Conservation (phyloP, 1,140 invertebrate genomes). For the Globodera rostochiensis region DNA sequence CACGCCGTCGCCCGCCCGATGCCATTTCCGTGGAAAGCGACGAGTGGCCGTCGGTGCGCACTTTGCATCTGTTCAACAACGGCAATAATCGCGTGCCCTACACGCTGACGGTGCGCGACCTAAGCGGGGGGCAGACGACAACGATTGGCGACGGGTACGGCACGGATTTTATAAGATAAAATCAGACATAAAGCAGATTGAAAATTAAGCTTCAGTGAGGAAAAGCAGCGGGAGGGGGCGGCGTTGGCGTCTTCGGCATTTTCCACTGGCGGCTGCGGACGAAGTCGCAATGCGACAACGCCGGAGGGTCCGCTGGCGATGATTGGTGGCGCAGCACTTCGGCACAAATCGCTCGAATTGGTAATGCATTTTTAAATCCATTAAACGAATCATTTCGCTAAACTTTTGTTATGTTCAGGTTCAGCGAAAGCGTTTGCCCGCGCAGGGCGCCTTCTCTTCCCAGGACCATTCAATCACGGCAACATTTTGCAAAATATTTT, state of each 20-base stretch:
- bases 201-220: not conserved
- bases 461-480: conserved; percentile 51
- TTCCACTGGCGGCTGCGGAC: not conserved
- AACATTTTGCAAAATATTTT: conserved; percentile 44
- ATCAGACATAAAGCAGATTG: too few relatives aligned
- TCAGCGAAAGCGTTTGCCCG: conserved; percentile 45
- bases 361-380: conserved; percentile 25
- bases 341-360: conserved; percentile 48
- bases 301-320: not conserved
- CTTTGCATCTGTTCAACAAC: conserved; percentile 45
- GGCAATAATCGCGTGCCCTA: conserved; percentile 42
- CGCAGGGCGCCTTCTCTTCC: conserved; percentile 51
- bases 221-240: not conserved
- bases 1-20: conserved; percentile 7
- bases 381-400: not conserved
- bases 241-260: not conserved
- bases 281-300: not conserved
- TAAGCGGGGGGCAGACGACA: not conserved
- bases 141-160: not conserved
- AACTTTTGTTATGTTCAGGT: conserved; percentile 31
- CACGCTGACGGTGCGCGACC: conserved; percentile 50
- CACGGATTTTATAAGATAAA: too few relatives aligned
- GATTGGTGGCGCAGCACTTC: not conserved
- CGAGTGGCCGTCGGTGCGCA: conserved; percentile 47
- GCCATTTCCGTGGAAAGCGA: conserved; percentile 46